These are phyloP conservation scores for Drosophila burlai DNA, from an alignment of 1,140 invertebrate species.

Conservation along the genomic window DNA sequence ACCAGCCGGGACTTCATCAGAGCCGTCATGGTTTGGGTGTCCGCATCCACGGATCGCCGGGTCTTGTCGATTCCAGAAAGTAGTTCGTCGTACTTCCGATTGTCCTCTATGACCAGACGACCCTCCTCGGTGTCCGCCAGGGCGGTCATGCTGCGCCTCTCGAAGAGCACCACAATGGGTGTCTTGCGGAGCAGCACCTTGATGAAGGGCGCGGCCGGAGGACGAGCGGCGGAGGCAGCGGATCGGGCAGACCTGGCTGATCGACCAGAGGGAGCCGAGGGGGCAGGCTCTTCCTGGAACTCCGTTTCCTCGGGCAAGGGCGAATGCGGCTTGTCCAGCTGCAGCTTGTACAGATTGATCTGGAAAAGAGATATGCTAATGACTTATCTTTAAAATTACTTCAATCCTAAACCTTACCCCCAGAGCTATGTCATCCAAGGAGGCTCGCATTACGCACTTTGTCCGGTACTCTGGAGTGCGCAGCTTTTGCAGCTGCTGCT, in stretches of 20 bases:
- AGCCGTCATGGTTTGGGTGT: constrained; percentile 88
- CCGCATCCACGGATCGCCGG: constrained; percentile 87
- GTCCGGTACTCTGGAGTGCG: constrained; percentile 68
- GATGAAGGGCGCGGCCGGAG: constrained; percentile 77
- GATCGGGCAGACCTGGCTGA: constrained; percentile 1
- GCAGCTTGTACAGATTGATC: constrained; percentile 68
- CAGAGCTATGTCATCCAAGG: constrained; percentile 70
- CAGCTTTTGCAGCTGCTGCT: constrained; percentile 53
- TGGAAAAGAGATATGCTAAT: not conserved
- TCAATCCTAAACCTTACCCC: constrained; percentile 45
- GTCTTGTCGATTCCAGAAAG: constrained; percentile 88
- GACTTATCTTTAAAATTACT: not conserved
- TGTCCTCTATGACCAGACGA: constrained; percentile 86
- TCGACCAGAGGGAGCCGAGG: constrained; percentile 5
- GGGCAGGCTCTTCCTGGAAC: not conserved
- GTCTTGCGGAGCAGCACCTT: constrained; percentile 88
- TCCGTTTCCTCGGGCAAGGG: not conserved
- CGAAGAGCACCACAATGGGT: constrained; percentile 88
- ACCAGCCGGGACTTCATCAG: constrained; percentile 88
- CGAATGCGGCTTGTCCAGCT: constrained; percentile 42
- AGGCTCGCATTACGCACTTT: constrained; percentile 77
- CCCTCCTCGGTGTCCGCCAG: constrained; percentile 87
- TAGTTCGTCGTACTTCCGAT: constrained; percentile 88
- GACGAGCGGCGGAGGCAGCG: constrained; percentile 25
- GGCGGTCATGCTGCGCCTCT: constrained; percentile 88